phyloP scores from a whole-genome alignment of 2,888 invertebrate genomes.

The Himalopsyche kuldschensis region DNA sequence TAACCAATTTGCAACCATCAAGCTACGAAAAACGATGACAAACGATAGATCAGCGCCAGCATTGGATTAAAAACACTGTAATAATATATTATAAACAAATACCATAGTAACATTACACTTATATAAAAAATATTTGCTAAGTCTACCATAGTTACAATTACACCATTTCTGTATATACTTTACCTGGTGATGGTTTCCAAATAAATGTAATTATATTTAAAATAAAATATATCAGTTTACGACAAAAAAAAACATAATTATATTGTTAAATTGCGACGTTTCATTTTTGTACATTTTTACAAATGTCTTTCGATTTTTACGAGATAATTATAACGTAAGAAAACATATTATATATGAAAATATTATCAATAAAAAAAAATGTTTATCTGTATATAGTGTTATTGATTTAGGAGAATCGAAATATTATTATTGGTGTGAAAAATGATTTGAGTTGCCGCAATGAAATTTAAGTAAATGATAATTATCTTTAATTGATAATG shows the following conservation, averaged over 20 bases:
- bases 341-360: neutral
- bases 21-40: constrained; percentile 83
- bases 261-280: neutral
- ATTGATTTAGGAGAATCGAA: neutral
- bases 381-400: neutral
- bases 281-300: constrained; percentile 2
- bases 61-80: constrained; percentile 53
- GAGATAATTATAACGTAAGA: neutral
- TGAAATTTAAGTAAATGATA: neutral
- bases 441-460: neutral
- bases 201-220: constrained; percentile 19
- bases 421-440: neutral
- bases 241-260: neutral
- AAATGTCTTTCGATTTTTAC: neutral
- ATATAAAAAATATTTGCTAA: constrained; percentile 5
- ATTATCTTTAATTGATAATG: neutral
- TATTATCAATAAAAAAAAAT: neutral
- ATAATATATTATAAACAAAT: constrained; percentile 13
- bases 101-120: constrained; percentile 2
- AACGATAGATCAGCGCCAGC: constrained; percentile 84
- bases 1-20: constrained; percentile 86
- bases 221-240: neutral
- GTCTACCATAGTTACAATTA: neutral
- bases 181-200: constrained; percentile 3
- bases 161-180: constrained; percentile 1